Evolutionary conservation across 2,113 vertebrate species (phyloP).

Genomic region (Grantiella picta): DNA sequence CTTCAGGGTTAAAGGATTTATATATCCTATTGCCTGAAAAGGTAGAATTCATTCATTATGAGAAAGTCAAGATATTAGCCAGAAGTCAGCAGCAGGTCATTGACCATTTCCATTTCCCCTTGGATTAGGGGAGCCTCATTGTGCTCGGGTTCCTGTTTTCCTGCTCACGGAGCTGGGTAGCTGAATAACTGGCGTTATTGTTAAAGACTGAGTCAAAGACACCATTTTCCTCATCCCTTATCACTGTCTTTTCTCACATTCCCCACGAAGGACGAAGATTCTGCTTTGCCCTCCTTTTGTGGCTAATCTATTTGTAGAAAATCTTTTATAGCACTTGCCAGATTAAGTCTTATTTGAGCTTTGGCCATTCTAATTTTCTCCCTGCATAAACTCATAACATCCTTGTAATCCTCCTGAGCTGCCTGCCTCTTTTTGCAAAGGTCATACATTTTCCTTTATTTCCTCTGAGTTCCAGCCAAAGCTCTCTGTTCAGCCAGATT

Average conservation of each 20-base stretch:
- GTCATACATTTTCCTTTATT: not conserved
- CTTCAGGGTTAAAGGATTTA: not conserved
- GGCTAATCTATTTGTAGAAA: not conserved
- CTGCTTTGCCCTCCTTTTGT: not conserved
- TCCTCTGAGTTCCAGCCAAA: not conserved
- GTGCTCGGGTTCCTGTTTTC: not conserved
- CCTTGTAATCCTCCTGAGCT: not conserved
- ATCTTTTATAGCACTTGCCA: not conserved
- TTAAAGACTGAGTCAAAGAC: not conserved
- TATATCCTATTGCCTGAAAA: not conserved
- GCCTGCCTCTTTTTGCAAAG: not conserved
- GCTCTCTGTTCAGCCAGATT: not conserved
- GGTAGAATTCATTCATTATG: not conserved
- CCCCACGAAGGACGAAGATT: not conserved
- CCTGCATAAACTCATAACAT: not conserved
- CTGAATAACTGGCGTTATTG: not conserved
- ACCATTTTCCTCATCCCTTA: not conserved
- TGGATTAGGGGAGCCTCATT: not conserved
- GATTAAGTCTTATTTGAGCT: not conserved
- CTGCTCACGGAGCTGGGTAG: rapidly evolving
- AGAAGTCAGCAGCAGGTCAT: not conserved
- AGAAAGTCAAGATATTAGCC: not conserved
- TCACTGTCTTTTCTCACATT: not conserved
- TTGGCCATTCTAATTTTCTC: not conserved
- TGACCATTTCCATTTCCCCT: not conserved